Base-by-base conservation (phyloP, 2,888 invertebrate species). In the Penaeus monodon region DNA sequence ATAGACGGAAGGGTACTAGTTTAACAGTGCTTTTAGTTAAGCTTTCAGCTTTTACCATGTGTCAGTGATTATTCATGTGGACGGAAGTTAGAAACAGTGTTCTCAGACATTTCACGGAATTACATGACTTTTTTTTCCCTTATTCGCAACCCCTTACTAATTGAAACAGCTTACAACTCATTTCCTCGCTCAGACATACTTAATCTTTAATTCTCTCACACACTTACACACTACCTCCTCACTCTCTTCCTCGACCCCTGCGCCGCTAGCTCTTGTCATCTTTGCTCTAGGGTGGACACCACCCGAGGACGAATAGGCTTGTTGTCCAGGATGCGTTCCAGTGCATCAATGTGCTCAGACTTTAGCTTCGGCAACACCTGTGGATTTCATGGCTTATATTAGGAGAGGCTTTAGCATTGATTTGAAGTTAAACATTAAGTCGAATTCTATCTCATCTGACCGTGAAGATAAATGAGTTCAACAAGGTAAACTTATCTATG, bases 281-380 rank as follows among this genome's bases (percentile, higher is more conserved):
- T 95, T 92, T 97, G 96, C 91, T 97, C 97, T 91, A 97, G 93
- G 0, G 97, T 97, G 12, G 97, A 97, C 90, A 97, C 95, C 95
- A 97, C 96, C 84, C 97, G 97, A 88, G 97, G 97, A 91, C 97
- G 94, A 92, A 95, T 94, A 90, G 98, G 98, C 93, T 97, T 97
- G 94, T 98, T 99, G 91, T 97, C 96, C 91, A 99, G 94, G 91
- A 98, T 95, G 89, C 96, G 94, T 92, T 99, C 98, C 91, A 99
- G 95, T 92, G 98, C 98, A 90, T 95, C 94, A 96, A 98, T 96
- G 91, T 97, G 95, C 90, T 95, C 95, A 65, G 96, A 95, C 90
- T 97, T 97, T 91, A 99, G 93, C 92, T 98, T 97, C 78, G 98
- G 97, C 90, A 98, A 95, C 91, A 98, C 94, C 98, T 98, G 93